Evolutionary conservation across 2,888 invertebrate genomes (phyloP), one percentile per base, ranked within the genome.

Genomic region (Bellardia bayeri): DNA sequence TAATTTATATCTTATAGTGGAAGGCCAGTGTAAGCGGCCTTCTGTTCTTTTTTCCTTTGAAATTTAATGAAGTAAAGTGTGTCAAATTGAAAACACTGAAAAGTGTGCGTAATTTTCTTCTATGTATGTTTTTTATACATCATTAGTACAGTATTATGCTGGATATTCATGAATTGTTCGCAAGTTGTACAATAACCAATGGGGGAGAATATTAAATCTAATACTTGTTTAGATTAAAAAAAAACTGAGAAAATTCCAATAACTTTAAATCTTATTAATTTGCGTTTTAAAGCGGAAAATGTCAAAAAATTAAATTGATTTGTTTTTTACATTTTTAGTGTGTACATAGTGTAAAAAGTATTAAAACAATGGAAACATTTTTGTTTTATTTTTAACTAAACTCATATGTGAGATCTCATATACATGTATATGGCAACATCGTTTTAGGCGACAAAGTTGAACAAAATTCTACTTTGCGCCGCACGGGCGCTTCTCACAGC

Each of bases 11-110:
- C 1, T 23, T 1, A 23, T 23, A 23, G 23, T 23, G 23, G 23
- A 23, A 23, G 23, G 1, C 23, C 23, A 23, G 23, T 23, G 23
- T 23, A 23, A 23, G 23, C 23, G 23, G 23, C 23, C 23, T 1
- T 0, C 23, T 23, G 23, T 23, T 23, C 23, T 23, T 23, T 23
- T 23, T 23, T 23, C 23, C 23, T 63, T 56, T 5, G 63, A 72
- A 78, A 84, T 78, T 78, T 78, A 84, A 84, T 84, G 83, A 83
- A 72, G 63, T 71, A 78, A 72, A 84, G 66, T 84, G 78, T 84
- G 72, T 64, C 78, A 78, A 84, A 84, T 84, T 84, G 71, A 14
- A 16, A 82, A 64, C n/a, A n/a, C 56, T 51, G 51, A 75, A 75
- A 68, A 61, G 16, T 37, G 42, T 64, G 49, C 42, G 61, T 61